Conservation (phyloP, 2,888 invertebrate species). For the Anoncus sp. region DNA sequence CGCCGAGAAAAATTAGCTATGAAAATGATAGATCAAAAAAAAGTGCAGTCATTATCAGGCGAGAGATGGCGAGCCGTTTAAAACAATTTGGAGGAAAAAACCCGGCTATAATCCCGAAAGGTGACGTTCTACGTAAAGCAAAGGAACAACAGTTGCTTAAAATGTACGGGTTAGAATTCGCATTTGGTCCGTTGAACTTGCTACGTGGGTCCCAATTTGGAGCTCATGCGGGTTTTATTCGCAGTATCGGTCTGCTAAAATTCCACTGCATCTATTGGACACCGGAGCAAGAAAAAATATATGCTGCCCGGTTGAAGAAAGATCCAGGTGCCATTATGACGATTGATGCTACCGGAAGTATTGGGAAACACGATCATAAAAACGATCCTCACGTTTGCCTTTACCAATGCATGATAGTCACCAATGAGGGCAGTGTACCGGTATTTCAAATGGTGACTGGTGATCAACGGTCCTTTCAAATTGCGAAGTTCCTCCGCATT, state of each 20-base stretch:
- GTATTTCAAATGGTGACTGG: conserved; percentile 47
- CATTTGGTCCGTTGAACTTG: conserved; percentile 45
- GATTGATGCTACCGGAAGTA: conserved; percentile 54
- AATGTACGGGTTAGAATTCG: conserved; percentile 43
- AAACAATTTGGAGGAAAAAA: conserved; percentile 56
- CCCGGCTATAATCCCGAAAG: conserved; percentile 49
- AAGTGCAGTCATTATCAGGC: conserved; percentile 53
- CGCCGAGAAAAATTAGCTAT: conserved; percentile 46
- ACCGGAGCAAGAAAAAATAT: conserved; percentile 43
- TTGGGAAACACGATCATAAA: conserved; percentile 18
- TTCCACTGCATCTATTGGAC: conserved; percentile 51
- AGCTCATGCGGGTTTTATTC: conserved; percentile 59
- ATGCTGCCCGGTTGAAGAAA: conserved; percentile 36
- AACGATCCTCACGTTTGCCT: conserved; percentile 48
- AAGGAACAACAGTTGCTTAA: conserved; percentile 62
- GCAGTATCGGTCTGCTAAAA: conserved; percentile 48
- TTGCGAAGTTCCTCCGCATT: conserved; percentile 16
- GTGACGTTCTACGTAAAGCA: conserved; percentile 44
- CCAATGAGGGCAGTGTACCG: conserved; percentile 42
- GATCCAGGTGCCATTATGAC: conserved; percentile 36
- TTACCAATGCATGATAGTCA: conserved; percentile 50
- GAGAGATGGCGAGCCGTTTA: conserved; percentile 40
- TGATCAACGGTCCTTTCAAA: conserved; percentile 35
- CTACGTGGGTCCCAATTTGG: conserved; percentile 39
- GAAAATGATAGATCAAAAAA: conserved; percentile 51